phyloP scores from a whole-genome alignment of 2,888 invertebrate species.

The Chironomus tentans region DNA sequence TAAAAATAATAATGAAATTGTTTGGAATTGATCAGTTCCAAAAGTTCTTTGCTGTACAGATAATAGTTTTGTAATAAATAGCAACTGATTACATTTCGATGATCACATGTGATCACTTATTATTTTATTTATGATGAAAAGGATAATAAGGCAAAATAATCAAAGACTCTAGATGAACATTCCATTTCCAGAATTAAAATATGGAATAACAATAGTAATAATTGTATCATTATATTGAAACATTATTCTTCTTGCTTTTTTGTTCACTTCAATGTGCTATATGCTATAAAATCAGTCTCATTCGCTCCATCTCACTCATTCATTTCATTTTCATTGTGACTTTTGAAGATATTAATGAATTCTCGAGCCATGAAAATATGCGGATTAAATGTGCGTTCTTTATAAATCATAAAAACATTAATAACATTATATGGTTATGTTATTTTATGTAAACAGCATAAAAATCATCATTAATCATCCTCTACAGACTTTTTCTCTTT shows the following conservation, averaged over 20 bases:
- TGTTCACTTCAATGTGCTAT: neutral
- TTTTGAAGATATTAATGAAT: slow-evolving; percentile 24
- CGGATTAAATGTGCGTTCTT: slow-evolving; percentile 26
- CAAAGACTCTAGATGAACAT: neutral
- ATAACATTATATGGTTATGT: slow-evolving; percentile 27
- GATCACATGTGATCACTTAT: too few relatives aligned
- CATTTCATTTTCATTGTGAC: slow-evolving; percentile 21
- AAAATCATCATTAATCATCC: slow-evolving; percentile 27
- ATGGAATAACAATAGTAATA: neutral
- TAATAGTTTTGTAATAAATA: too few relatives aligned
- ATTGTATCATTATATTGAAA: slow-evolving; percentile 18
- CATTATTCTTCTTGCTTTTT: neutral
- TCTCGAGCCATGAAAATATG: slow-evolving; percentile 24
- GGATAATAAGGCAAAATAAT: neutral
- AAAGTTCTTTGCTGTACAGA: too few relatives aligned
- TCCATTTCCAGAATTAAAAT: neutral
- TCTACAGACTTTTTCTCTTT: neutral
- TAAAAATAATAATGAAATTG: too few relatives aligned
- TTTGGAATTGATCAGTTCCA: too few relatives aligned
- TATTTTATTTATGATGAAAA: neutral
- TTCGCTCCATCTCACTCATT: neutral
- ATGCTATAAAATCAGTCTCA: neutral
- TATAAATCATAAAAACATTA: slow-evolving; percentile 27
- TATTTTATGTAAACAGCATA: slow-evolving; percentile 27
- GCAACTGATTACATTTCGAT: too few relatives aligned